Percentiles rank a stretch among this genome's conserved stretches.
These are phyloP conservation scores for Torymus auratus DNA, from an alignment of 2,888 invertebrate species.

Conservation along the genomic window DNA sequence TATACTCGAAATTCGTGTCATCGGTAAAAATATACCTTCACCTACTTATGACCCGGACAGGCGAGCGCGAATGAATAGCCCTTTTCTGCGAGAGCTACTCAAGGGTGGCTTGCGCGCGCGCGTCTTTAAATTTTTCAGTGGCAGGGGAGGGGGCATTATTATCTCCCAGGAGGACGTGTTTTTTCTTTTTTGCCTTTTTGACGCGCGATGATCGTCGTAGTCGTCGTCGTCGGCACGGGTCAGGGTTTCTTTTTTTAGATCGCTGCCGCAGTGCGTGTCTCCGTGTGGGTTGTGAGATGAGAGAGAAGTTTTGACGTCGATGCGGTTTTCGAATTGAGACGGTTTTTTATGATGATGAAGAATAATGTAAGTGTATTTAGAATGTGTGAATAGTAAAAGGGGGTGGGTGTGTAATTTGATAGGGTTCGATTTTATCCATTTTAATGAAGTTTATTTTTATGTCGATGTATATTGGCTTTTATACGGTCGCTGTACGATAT, in stretches of 20 bases:
- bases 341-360: no score
- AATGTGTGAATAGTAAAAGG: no score
- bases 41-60: constrained; percentile 39
- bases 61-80: constrained; percentile 30
- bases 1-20: constrained; percentile 49
- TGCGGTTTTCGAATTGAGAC: no score
- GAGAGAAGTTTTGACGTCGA: no score
- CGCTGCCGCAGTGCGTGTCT: constrained; percentile 1
- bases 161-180: background rate
- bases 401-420: no score
- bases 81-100: background rate
- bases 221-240: no score
- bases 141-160: constrained; percentile 19
- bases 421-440: no score
- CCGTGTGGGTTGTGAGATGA: no score
- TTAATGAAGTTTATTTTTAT: no score
- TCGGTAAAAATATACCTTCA: constrained; percentile 56
- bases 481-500: no score
- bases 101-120: background rate
- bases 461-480: no score
- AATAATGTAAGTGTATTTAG: no score
- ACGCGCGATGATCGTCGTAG: background rate
- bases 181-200: background rate
- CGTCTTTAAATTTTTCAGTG: constrained; percentile 50
- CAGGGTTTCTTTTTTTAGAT: constrained; percentile 9